These are phyloP conservation scores for Eurystomus gularis DNA, from an alignment of 2,113 vertebrate species.

Conservation along the genomic window DNA sequence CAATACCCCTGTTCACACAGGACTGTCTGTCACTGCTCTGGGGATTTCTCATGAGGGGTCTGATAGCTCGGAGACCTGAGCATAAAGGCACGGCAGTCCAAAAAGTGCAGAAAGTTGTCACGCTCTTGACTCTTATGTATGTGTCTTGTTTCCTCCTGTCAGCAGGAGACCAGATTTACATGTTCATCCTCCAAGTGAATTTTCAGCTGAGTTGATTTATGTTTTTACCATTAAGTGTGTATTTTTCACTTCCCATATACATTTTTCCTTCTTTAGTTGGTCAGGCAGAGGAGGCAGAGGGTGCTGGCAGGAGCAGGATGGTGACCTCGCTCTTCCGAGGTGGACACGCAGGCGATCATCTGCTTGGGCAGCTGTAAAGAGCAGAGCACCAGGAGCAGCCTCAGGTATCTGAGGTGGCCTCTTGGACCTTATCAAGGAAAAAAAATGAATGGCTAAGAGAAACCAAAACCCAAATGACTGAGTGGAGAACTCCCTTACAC, in stretches of 20 bases:
- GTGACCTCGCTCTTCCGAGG: no score
- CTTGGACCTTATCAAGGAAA: not conserved
- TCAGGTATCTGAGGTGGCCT: not conserved
- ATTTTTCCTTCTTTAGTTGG: not conserved
- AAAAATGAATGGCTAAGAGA: not conserved
- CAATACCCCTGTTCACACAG: not conserved
- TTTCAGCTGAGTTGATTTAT: not conserved
- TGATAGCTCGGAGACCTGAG: not conserved
- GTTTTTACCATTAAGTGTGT: not conserved
- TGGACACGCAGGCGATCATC: no score
- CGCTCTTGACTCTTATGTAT: not conserved
- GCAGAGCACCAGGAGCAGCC: not conserved
- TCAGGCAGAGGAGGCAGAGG: not conserved
- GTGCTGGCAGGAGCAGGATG: not conserved
- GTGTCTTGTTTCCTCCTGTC: not conserved
- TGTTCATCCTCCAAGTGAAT: not conserved
- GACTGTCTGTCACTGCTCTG: not conserved
- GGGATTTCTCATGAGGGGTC: not conserved
- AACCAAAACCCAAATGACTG: not conserved
- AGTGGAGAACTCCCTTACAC: not conserved
- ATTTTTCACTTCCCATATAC: not conserved
- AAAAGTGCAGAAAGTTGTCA: not conserved
- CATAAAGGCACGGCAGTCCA: not conserved
- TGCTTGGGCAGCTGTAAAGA: no score
- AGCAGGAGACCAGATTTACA: not conserved